Conservation (phyloP, 2,888 invertebrate species). For the Micoletzkya japonica region DNA sequence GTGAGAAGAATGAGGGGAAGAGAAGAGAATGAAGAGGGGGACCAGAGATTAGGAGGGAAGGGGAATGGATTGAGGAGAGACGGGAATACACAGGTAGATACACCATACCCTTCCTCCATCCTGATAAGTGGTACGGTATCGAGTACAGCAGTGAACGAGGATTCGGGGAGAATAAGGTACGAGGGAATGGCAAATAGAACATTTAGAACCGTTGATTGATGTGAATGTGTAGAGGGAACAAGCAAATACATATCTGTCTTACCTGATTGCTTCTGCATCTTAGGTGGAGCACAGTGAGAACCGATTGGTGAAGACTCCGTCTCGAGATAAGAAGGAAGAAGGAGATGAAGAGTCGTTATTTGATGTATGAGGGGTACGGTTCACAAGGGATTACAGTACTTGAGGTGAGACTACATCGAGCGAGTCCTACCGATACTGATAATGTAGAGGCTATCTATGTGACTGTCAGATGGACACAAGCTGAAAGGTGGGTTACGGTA, state of each 20-base stretch:
- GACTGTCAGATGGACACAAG: slow-evolving; percentile 35
- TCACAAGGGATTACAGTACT: neutral
- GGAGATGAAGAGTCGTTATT: slow-evolving; percentile 3
- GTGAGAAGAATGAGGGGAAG: slow-evolving; percentile 28
- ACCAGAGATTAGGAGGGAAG: neutral
- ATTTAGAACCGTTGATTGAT: neutral
- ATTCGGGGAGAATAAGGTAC: slow-evolving; percentile 12
- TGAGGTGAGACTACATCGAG: slow-evolving; percentile 40
- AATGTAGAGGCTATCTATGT: slow-evolving; percentile 42
- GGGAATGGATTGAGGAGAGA: neutral
- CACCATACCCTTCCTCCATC: slow-evolving; percentile 59
- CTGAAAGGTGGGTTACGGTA: slow-evolving; percentile 24
- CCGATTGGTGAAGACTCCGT: slow-evolving; percentile 17
- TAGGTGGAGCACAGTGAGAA: slow-evolving; percentile 14
- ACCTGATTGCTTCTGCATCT: neutral
- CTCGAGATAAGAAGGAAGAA: slow-evolving; percentile 4
- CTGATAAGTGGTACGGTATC: slow-evolving; percentile 58
- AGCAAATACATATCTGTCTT: neutral
- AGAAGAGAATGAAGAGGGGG: slow-evolving; percentile 53
- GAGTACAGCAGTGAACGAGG: slow-evolving; percentile 38
- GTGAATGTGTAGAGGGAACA: neutral
- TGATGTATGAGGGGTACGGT: neutral
- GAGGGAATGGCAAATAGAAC: neutral
- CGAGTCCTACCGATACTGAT: slow-evolving; percentile 37
- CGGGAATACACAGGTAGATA: slow-evolving; percentile 49